Evolutionary conservation across 1,140 invertebrate genomes (phyloP).

Genomic region (Thereuonema tuberculata): DNA sequence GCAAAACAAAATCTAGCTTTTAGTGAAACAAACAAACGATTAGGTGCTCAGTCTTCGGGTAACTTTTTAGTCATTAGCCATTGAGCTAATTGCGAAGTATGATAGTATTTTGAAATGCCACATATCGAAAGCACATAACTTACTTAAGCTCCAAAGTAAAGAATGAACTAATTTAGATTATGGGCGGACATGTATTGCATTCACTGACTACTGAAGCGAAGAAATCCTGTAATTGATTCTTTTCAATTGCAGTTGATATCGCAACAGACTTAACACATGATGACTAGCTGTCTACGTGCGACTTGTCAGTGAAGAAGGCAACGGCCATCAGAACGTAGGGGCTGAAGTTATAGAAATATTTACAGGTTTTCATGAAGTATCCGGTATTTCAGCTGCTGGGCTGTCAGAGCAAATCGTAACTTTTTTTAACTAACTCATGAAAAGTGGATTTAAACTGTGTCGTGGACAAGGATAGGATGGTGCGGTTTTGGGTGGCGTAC

Average conservation of each 20-base stretch:
- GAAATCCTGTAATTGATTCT: background rate
- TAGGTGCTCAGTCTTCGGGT: background rate
- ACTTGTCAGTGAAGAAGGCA: background rate
- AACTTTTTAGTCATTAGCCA: background rate
- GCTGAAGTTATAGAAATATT: no score
- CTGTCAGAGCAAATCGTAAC: no score
- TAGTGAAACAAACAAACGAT: background rate
- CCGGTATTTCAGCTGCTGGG: no score
- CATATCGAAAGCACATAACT: background rate
- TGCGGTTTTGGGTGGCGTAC: background rate
- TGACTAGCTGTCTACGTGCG: background rate
- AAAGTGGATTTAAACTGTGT: background rate
- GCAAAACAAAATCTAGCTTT: no score
- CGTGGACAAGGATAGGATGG: background rate
- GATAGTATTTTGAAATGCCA: no score
- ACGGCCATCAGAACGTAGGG: background rate
- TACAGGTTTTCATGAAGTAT: no score
- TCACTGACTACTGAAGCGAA: background rate
- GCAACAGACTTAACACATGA: background rate
- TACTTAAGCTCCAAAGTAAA: background rate
- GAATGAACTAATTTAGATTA: background rate
- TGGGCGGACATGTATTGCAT: no score
- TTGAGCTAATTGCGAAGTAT: no score
- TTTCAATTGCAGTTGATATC: background rate
- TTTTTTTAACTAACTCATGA: background rate